Evolutionary conservation across 2,888 invertebrate species (phyloP).

Genomic region (Galerucella pusilla): DNA sequence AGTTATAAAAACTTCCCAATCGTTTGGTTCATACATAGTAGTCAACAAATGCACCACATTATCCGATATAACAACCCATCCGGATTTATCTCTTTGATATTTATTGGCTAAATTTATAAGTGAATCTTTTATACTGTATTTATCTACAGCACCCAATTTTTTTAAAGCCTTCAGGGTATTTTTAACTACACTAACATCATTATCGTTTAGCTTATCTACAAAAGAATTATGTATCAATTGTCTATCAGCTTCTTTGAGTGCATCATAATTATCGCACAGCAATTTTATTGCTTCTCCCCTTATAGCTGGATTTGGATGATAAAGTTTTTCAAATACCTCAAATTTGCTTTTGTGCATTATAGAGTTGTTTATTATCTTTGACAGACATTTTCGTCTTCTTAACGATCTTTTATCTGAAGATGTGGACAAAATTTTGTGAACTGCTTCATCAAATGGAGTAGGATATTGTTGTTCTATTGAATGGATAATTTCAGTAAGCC

Average conservation of each 20-base stretch:
- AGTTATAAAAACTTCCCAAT: conserved; percentile 70
- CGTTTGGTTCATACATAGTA: conserved; percentile 58
- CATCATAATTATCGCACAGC: conserved; percentile 69
- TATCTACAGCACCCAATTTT: conserved; percentile 45
- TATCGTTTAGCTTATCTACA: conserved; percentile 75
- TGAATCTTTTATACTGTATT: conserved; percentile 62
- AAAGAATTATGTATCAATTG: conserved; percentile 75
- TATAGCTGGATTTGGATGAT: conserved; percentile 75
- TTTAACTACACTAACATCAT: conserved; percentile 71
- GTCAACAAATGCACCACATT: conserved; percentile 51
- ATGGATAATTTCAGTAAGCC: conserved; percentile 66
- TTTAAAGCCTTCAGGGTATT: conserved; percentile 67
- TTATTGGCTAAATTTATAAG: conserved; percentile 69
- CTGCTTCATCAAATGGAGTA: conserved; percentile 74
- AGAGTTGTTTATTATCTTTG: conserved; percentile 53
- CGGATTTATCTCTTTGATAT: conserved; percentile 55
- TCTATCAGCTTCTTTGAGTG: conserved; percentile 67
- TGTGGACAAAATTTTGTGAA: conserved; percentile 69
- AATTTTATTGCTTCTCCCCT: conserved; percentile 76
- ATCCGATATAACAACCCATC: conserved; percentile 63
- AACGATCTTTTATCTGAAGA: conserved; percentile 41
- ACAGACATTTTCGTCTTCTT: conserved; percentile 50
- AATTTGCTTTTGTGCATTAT: conserved; percentile 51
- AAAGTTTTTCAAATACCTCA: conserved; percentile 75
- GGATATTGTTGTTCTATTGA: conserved; percentile 79